Evolutionary conservation across 2,113 vertebrate species (phyloP).

Genomic region (Pelecanoides urinatrix): DNA sequence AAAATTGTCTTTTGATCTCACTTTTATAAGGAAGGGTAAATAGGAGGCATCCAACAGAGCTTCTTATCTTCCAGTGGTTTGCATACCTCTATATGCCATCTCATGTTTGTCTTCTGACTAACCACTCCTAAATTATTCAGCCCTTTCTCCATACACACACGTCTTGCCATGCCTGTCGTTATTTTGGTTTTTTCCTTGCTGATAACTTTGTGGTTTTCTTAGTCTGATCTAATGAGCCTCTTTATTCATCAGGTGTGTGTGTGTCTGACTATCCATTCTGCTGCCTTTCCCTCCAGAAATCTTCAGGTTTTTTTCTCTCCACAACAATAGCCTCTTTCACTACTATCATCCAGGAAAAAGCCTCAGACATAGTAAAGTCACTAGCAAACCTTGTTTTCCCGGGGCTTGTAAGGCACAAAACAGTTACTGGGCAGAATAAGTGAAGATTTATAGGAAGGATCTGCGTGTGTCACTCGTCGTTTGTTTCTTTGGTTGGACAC

Average conservation of each 20-base stretch:
- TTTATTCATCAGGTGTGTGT: neutral
- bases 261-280: neutral
- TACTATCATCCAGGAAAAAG: neutral
- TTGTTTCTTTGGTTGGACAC: neutral
- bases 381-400: neutral
- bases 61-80: neutral
- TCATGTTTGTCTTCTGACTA: slow-evolving; percentile 37
- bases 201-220: neutral
- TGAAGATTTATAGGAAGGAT: neutral
- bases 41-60: slow-evolving; percentile 9
- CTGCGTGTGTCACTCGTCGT: neutral
- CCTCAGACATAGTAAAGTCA: neutral
- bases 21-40: neutral
- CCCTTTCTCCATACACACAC: neutral
- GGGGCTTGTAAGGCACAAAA: neutral
- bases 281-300: neutral
- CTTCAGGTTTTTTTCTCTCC: neutral
- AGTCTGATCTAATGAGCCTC: neutral
- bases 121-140: slow-evolving; percentile 2
- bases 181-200: neutral
- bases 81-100: slow-evolving; percentile 6
- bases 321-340: neutral
- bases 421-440: neutral
- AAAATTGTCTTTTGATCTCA: slow-evolving; percentile 33
- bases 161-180: neutral